A percentile compares a stretch with the other conserved stretches of the same genome.
phyloP scores from a whole-genome alignment of 1,140 invertebrate species.

The Hypothenemus hampei region DNA sequence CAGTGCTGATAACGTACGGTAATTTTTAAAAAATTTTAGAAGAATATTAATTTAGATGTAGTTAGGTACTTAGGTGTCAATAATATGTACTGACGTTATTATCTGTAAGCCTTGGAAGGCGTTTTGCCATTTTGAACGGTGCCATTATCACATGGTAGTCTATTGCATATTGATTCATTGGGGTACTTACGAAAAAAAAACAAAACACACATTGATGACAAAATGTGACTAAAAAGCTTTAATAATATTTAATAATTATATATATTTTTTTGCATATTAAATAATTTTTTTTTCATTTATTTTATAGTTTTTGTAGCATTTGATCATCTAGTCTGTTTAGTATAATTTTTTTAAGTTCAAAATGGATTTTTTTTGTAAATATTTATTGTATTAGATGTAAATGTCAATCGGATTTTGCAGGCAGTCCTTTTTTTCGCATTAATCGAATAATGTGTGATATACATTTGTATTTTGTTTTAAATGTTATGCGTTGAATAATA shows the following conservation, averaged over 20 bases:
- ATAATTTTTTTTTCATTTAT: neutral
- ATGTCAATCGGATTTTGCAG: no score
- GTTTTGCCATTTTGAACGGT: conserved; percentile 9
- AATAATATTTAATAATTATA: neutral
- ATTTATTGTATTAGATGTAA: neutral
- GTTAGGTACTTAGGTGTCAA: neutral
- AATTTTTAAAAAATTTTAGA: no score
- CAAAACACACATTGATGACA: no score
- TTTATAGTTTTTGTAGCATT: conserved; percentile 1
- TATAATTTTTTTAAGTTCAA: conserved; percentile 11
- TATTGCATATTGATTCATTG: no score
- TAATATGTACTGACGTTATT: conserved; percentile 1
- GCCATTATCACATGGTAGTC: conserved; percentile 4
- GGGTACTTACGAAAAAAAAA: no score
- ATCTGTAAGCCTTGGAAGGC: neutral
- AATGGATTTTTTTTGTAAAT: conserved; percentile 14
- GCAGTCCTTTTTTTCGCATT: no score
- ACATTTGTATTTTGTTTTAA: neutral
- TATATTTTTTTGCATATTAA: no score
- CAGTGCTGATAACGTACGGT: no score
- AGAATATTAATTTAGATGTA: no score
- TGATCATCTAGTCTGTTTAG: conserved; percentile 19
- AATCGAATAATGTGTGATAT: no score
- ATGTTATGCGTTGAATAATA: neutral
- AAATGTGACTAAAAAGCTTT: neutral